Base-by-base conservation (phyloP, 1,140 invertebrate genomes). In the Asobara japonica region DNA sequence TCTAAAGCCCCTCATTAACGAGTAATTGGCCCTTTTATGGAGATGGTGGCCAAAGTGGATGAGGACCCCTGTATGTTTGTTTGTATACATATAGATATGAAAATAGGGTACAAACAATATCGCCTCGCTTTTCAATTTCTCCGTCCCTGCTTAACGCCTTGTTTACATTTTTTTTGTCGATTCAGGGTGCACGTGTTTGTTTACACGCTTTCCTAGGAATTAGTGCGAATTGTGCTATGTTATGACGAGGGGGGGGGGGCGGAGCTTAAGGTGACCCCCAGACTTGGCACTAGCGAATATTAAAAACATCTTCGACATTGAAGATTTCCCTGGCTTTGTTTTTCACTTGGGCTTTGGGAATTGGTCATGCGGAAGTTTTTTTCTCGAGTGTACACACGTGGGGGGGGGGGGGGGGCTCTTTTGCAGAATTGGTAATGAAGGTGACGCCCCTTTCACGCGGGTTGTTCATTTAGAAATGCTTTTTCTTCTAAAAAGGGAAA, bases 391-490 rank as follows among this genome's bases (percentile, higher is more conserved):
- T 38, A 36, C 13, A 67, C 60, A 33, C 16, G 33, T 31, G 48
- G 25, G n/a, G n/a, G n/a, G n/a, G n/a, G n/a, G n/a, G n/a, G n/a
- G n/a, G n/a, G n/a, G 30, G 75, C 73, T 66, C 27, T 85, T 84
- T 84, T 83, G 77, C 82, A 79, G 84, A 86, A 86, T 86, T 86
- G 84, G 84, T 85, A 77, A 77, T 82, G 29, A 29, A 36, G 51
- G 22, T 18, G 45, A 1, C 3, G 20, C 18, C 5, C 20, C 18
- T 56, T 25, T 56, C 51, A 25, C 20, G 2, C 20, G 51, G 3
- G 2, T 18, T 18, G 6, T 27, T 56, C 22, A 25, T 3, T 3
- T 4, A 25, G 51, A 11, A 5, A 36, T 5, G 31, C 31, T 11
- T 36, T 36, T 36, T 36, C 5, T 36, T 11, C 11, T 11, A 36